Evolutionary conservation across 1,140 invertebrate genomes (phyloP), one percentile per base, ranked within the genome.

Genomic region (Hesperophylax magnus): DNA sequence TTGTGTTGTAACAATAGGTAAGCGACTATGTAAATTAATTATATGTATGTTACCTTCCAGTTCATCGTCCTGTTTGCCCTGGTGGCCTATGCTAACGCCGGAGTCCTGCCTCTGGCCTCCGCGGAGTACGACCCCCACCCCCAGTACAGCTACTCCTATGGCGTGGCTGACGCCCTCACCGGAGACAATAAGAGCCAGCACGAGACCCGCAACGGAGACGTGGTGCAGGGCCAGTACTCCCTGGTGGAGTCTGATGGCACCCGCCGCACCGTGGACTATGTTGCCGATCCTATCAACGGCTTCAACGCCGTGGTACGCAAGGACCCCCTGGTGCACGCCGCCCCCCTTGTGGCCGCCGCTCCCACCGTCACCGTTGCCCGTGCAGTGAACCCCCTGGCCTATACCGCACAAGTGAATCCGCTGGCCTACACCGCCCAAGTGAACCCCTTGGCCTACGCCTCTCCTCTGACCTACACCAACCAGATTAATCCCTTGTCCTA

Each of bases 121-220:
- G 77, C 82, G 80, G 85, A 85, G 81, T 81, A 82, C 77, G 84
- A 87, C 83, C 83, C 74, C 60, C 85, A 91, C 84, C 92, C 92
- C 0, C 85, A 88, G 90, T 81, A 47, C 39, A 47, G 39, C 39
- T 93, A 92, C 69, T 90, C 91, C 71, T 93, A 93, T 81, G 91
- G 91, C 77, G 91, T 93, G 3, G 89, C 92, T 53, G 92, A 93
- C 86, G 89, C 90, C 22, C 86, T 91, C 79, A 93, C 91, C 82
- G 92, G 93, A 6, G 92, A 93, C 84, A 92, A 89, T 88, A 93
- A 93, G 87, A 92, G 89, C 82, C 92, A 92, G 85, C 87, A 89
- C 78, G 92, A 93, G 85, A 90, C 91, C 82, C 90, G 92, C 20
- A 88, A 92, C 81, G 92, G 92, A n/a, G 92, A 93, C 82, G 84